A percentile compares a stretch with the other conserved stretches of the same genome.
Conservation (phyloP, 2,113 vertebrate genomes). For the Phycodurus eques region DNA sequence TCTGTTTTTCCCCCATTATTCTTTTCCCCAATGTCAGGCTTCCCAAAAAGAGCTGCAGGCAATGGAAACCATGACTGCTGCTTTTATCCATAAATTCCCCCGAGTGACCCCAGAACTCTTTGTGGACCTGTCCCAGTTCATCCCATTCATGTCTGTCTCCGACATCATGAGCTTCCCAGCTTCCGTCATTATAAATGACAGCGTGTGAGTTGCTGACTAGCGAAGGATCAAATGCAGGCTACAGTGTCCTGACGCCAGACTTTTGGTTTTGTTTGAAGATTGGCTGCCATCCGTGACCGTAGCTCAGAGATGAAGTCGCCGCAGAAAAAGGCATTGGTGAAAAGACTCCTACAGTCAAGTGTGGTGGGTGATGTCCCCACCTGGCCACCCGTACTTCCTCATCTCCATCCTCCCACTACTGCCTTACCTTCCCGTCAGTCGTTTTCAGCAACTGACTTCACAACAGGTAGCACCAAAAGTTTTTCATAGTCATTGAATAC, state of each 20-base stretch:
- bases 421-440: constrained; percentile 80
- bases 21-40: constrained; percentile 63
- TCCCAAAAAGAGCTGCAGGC: constrained; percentile 77
- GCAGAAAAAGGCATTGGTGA: constrained; percentile 87
- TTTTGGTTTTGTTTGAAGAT: constrained; percentile 54
- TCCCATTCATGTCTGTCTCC: constrained; percentile 86
- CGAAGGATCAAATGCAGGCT: not conserved
- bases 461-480: constrained; percentile 75
- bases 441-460: constrained; percentile 82
- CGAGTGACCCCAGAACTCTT: constrained; percentile 85
- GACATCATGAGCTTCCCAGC: constrained; percentile 84
- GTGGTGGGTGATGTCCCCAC: constrained; percentile 78
- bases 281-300: constrained; percentile 81
- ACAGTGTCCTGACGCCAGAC: constrained; percentile 3
- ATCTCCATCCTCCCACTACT: constrained; percentile 78
- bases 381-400: constrained; percentile 83
- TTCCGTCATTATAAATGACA: constrained; percentile 82
- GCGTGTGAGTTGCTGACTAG: constrained; percentile 75
- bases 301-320: constrained; percentile 80
- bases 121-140: constrained; percentile 84
- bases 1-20: constrained; percentile 12
- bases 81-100: constrained; percentile 82
- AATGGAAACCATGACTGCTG: constrained; percentile 81
- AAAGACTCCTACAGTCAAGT: constrained; percentile 80
- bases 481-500: not conserved